These are phyloP conservation scores for Caracal caracal DNA, from an alignment of 2,113 vertebrate genomes.

Conservation along the genomic window DNA sequence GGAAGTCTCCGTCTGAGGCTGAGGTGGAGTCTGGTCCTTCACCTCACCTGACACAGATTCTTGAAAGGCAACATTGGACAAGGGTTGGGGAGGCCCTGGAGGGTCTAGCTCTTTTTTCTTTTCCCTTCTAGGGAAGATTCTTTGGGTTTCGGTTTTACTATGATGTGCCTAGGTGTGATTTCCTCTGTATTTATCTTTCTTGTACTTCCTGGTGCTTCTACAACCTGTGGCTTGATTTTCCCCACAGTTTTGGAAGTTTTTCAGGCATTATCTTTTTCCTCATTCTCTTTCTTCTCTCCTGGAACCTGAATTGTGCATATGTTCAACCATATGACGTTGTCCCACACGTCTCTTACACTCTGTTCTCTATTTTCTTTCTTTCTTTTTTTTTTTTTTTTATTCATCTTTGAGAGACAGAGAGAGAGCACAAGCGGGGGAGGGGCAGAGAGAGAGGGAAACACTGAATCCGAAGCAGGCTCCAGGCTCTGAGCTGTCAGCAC, in stretches of 20 bases:
- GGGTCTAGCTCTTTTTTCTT: background rate
- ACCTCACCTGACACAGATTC: background rate
- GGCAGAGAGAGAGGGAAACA: no score
- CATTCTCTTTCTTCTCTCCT: background rate
- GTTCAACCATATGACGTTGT: background rate
- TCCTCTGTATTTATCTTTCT: conserved; percentile 12
- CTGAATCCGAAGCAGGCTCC: no score
- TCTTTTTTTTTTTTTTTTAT: no score
- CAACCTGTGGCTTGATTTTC: background rate
- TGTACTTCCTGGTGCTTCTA: background rate
- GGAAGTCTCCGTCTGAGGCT: background rate
- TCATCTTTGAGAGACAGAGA: no score
- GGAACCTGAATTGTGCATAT: background rate
- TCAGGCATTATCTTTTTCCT: background rate
- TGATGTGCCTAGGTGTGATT: background rate
- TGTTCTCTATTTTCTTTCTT: no score
- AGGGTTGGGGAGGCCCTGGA: background rate
- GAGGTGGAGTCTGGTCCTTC: background rate
- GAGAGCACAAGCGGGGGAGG: no score
- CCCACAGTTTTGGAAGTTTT: background rate
- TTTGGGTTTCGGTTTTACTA: background rate
- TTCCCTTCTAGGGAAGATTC: background rate
- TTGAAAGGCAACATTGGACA: background rate
- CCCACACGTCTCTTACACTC: background rate
- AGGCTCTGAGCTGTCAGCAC: no score